Conservation (phyloP, 35 echinoderm and acorn worm genomes). For the Amphiura filiformis region DNA sequence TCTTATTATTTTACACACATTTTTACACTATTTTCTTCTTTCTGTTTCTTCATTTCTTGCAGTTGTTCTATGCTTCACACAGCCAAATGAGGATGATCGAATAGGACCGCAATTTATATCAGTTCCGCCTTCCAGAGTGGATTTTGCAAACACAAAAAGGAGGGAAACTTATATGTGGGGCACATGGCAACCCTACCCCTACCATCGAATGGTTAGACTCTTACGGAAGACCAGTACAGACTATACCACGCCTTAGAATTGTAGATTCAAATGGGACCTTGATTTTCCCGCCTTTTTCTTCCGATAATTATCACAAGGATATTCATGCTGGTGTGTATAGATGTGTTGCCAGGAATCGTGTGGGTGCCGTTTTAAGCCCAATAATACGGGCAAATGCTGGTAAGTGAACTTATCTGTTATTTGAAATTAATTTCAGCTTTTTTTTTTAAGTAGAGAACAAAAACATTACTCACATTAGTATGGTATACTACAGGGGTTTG, state of each 20-base stretch:
- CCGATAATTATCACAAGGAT: slow-evolving; percentile 43
- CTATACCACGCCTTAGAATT: slow-evolving; percentile 50
- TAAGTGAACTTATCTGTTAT: no score
- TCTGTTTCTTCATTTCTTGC: background rate
- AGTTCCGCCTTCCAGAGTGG: slow-evolving; percentile 57
- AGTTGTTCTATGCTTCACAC: slow-evolving; percentile 14
- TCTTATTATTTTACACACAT: no score
- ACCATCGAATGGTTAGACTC: slow-evolving; percentile 62
- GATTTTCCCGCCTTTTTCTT: slow-evolving; percentile 49
- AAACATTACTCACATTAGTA: no score
- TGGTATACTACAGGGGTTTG: no score
- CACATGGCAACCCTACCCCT: slow-evolving; percentile 68
- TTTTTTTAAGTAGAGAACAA: no score
- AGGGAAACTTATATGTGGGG: slow-evolving; percentile 66
- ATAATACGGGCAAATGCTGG: slow-evolving; percentile 86
- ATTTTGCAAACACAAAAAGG: slow-evolving; percentile 64
- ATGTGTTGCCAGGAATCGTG: slow-evolving; percentile 74
- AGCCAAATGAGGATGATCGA: background rate
- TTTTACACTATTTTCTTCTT: no score
- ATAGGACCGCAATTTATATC: slow-evolving; percentile 79
- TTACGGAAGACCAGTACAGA: slow-evolving; percentile 53
- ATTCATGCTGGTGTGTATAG: slow-evolving; percentile 74
- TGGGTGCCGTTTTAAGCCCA: slow-evolving; percentile 81
- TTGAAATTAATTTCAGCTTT: no score
- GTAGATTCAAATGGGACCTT: slow-evolving; percentile 76